Conservation (phyloP, 1,140 invertebrate genomes). For the Drosophila kanapiae region DNA sequence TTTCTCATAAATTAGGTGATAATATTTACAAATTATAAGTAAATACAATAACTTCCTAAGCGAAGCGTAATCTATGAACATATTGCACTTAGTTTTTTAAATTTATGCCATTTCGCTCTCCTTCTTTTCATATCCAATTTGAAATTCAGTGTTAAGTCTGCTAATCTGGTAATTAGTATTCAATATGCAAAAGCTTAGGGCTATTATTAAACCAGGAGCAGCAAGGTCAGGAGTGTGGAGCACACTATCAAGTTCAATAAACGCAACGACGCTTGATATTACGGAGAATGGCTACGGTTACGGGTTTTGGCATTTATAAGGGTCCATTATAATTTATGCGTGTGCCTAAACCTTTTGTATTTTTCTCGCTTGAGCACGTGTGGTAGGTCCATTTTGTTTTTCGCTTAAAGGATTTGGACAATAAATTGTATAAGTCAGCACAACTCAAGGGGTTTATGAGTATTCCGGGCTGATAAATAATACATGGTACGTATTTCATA, state of each 20-base stretch:
- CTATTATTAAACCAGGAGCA: not conserved
- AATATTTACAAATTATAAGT: not conserved
- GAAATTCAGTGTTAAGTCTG: not conserved
- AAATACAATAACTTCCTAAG: not conserved
- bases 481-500: not conserved
- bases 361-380: not conserved
- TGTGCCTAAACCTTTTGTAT: constrained; percentile 2
- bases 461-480: not conserved
- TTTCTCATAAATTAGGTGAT: constrained; percentile 7
- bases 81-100: not conserved
- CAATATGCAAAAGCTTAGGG: not conserved
- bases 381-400: not conserved
- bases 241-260: constrained; percentile 24
- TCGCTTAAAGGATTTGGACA: not conserved
- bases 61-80: not conserved
- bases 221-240: not conserved
- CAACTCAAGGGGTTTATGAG: not conserved
- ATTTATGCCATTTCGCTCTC: not conserved
- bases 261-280: constrained; percentile 16
- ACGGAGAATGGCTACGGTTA: constrained; percentile 1
- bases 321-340: constrained; percentile 35
- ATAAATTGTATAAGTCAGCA: constrained; percentile 25
- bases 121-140: not conserved
- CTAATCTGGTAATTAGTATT: constrained; percentile 10
- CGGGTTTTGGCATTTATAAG: constrained; percentile 32